These are phyloP conservation scores for Galleria mellonella DNA, from an alignment of 1,140 invertebrate genomes.

Conservation along the genomic window DNA sequence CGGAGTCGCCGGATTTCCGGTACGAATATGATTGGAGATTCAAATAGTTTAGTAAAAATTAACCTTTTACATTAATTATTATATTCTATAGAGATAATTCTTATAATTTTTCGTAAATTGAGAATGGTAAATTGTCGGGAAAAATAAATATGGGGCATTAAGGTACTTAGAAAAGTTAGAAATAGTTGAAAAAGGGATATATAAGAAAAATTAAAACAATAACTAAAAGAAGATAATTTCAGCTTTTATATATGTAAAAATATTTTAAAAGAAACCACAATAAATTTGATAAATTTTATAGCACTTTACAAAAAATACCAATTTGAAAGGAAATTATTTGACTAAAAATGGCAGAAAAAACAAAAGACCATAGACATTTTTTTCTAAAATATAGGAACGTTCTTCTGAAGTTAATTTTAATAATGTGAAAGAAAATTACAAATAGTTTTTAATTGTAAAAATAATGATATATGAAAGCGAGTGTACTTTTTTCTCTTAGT, in stretches of 20 bases:
- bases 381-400: constrained; percentile 12
- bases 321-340: constrained; percentile 62
- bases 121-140: too few relatives aligned
- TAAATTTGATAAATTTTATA: constrained; percentile 60
- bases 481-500: too few relatives aligned
- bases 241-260: constrained; percentile 21
- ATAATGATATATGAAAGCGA: not conserved
- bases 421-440: not conserved
- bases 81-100: too few relatives aligned
- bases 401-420: not conserved
- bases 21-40: constrained; percentile 41
- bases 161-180: too few relatives aligned
- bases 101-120: too few relatives aligned
- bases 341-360: constrained; percentile 63
- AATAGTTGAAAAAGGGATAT: constrained; percentile 9
- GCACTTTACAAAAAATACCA: constrained; percentile 44
- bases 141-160: too few relatives aligned
- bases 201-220: constrained; percentile 11
- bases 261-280: constrained; percentile 49
- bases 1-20: constrained; percentile 70
- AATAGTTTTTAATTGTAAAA: too few relatives aligned
- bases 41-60: constrained; percentile 15
- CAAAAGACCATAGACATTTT: constrained; percentile 54
- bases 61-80: constrained; percentile 13
- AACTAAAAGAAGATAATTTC: not conserved